Evolutionary conservation across 2,113 vertebrate genomes (phyloP), one percentile per base, ranked within the genome.

Genomic region (Chaetodon trifascialis): DNA sequence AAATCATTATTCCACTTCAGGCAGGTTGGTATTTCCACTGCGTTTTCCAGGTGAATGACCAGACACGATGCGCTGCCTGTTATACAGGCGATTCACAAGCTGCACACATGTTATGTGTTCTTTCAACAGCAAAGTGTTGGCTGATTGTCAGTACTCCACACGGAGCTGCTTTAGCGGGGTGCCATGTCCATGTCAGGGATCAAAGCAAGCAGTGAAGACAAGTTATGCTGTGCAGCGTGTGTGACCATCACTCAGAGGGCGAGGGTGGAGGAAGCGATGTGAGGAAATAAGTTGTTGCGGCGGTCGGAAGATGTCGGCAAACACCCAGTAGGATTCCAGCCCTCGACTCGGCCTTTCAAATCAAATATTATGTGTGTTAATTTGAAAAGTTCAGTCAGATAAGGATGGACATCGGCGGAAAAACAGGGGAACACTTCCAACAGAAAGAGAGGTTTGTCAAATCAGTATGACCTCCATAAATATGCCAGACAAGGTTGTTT

Each of bases 191-290:
- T 82, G 89, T 90, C 91, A 85, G 85, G 89, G 84, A 93, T 94
- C 90, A 91, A 86, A 93, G 92, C 69, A 56, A 94, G 86, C 88
- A 84, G 79, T 71, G 73, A 44, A 82, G 86, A 90, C 88, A 86
- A 89, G 92, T 92, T 92, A 91, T 92, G 86, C 89, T 91, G 92
- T 82, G 90, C 92, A 90, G 85, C 59, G 62, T 87, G 88, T 92
- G 82, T 93, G 92, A 94, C 94, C 82, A 76, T 86, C 81, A 59
- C 88, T 75, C 44, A 8, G 73, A 87, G 73, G 78, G 68, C 25
- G 73, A 77, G 71, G 83, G 69, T 40, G 58, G 75, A 79, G 69
- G 83, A 92, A 88, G 68, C 73, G 76, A 88, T 86, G 71, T 69
- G 84, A 84, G 82, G 74, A 83, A 83, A 56, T 63, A 63, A 89